Conservation (phyloP, 2,888 invertebrate species). For the Drosophila subquinaria region DNA sequence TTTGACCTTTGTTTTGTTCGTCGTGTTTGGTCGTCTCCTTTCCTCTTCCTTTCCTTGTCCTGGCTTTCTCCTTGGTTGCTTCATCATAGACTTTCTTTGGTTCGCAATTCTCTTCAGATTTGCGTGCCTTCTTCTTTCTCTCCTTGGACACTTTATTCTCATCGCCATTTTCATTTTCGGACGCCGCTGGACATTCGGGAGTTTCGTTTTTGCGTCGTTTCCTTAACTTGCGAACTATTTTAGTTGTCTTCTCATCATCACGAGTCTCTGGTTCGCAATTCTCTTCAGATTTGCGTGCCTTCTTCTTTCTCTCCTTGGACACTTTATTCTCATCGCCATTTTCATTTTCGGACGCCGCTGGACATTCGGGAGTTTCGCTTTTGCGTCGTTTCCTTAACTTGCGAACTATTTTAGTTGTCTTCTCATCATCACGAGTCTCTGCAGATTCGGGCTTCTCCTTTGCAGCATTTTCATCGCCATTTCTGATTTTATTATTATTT, state of each 20-base stretch:
- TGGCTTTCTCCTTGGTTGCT: background rate
- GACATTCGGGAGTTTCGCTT: background rate
- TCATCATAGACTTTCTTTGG: background rate
- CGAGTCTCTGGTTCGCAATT: background rate
- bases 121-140: background rate
- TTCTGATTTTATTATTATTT: too few relatives aligned
- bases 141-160: too few relatives aligned
- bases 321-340: too few relatives aligned
- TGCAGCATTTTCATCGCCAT: background rate
- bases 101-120: background rate
- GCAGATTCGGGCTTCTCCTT: background rate
- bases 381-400: background rate
- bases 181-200: background rate
- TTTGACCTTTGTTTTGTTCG: background rate
- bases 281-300: background rate
- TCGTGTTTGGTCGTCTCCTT: too few relatives aligned
- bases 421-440: background rate
- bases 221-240: background rate
- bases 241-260: background rate
- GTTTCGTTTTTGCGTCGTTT: background rate
- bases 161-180: background rate
- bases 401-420: background rate
- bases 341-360: background rate
- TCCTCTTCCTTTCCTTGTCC: background rate
- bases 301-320: background rate